Base-by-base conservation (phyloP, 2,888 invertebrate genomes). In the Thelaira solivaga region DNA sequence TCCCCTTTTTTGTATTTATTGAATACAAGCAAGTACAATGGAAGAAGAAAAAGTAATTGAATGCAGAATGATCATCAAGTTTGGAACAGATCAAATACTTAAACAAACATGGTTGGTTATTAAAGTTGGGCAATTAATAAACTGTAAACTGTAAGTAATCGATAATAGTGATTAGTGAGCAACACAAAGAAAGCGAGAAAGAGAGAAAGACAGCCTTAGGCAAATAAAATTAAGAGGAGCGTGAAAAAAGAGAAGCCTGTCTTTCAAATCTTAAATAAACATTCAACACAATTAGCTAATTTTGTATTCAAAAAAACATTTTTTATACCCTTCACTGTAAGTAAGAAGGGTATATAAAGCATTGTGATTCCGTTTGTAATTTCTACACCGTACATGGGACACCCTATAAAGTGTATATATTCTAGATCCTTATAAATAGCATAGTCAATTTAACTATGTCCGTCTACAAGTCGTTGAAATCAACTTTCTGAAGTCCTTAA, bases 91-190 rank as follows among this genome's bases (percentile, higher is more conserved):
- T 51, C 39, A 13, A 22, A 47, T 45, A 34, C 13, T 31, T n/a
- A 16, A 51, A 59, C 0, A 24, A 29, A 43, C 29, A 51, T 53
- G 55, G 59, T 57, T 51, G 22, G 18, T 13, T 26, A 41, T 41
- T 10, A 61, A 24, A 61, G 34, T 43, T 22, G 24, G 43, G 45
- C 45, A 64, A 61, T 73, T 69, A 78, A 69, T 69, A 51, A 68
- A 31, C 26, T 55, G 43, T 34, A n/a, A 61, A 61, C 34, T 43
- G 53, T 53, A 71, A 71, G 24, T n/a, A n/a, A n/a, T n/a, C 43
- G 53, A 72, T 72, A 64, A 55, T 39, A 72, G 29, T 36, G 24
- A 10, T 16, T 11, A 13, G 39, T 47, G 47, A 59, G 6, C n/a
- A n/a, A n/a, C n/a, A n/a, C n/a, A n/a, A n/a, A 29, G 34, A 24